phyloP scores from a whole-genome alignment of 2,113 vertebrate genomes.

The Stictonetta naevosa region DNA sequence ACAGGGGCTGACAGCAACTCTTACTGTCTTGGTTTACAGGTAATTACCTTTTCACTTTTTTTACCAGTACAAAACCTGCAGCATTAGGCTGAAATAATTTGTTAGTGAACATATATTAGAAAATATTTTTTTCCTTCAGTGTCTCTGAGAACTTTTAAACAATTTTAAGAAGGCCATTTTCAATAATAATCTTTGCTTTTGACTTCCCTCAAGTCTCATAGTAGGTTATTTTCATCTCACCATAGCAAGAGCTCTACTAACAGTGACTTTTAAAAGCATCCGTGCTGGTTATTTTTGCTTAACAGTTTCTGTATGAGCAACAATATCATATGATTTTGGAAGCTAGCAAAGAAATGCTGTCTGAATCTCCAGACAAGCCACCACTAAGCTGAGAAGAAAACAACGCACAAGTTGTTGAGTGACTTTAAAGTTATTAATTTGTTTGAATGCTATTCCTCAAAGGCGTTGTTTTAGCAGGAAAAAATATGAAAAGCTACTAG shows the following conservation, averaged over 20 bases:
- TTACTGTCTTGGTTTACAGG: not conserved
- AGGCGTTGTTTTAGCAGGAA: not conserved
- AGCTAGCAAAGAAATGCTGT: not conserved
- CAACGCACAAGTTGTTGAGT: not conserved
- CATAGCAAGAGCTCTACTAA: not conserved
- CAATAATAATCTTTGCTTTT: not conserved
- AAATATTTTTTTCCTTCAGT: not conserved
- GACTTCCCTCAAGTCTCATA: not conserved
- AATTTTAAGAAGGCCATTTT: not conserved
- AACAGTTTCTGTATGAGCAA: constrained; percentile 38
- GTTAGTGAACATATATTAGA: not conserved
- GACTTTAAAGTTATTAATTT: constrained; percentile 7
- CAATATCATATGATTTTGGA: constrained; percentile 42
- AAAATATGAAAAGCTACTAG: not conserved
- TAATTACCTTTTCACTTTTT: not conserved
- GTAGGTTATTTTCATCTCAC: not conserved
- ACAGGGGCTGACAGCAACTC: not conserved
- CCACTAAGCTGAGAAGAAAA: not conserved
- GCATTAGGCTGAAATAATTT: not conserved
- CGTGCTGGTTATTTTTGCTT: constrained; percentile 35
- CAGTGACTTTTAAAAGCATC: constrained; percentile 7
- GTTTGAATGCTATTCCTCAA: not conserved
- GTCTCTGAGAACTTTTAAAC: not conserved
- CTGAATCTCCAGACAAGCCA: constrained; percentile 4
- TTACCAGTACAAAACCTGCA: not conserved